Evolutionary conservation across 1,140 invertebrate species (phyloP).

Genomic region (Drosophila repleta): DNA sequence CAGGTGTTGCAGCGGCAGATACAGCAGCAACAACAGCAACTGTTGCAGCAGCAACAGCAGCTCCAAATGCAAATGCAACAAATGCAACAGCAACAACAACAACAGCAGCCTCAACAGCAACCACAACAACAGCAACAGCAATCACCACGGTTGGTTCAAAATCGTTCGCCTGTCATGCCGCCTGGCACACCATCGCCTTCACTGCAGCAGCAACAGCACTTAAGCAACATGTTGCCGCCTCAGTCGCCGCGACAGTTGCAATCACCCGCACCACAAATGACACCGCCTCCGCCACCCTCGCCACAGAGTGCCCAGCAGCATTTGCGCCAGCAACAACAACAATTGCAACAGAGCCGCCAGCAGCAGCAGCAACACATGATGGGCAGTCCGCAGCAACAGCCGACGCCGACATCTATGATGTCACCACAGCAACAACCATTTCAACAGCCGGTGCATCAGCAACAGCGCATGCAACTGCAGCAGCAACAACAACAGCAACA

Average conservation of each 20-base stretch:
- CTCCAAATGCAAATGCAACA: slow-evolving; percentile 67
- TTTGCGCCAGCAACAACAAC: slow-evolving; percentile 66
- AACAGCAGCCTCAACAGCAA: slow-evolving; percentile 44
- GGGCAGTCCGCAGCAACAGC: slow-evolving; percentile 69
- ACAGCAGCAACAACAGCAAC: slow-evolving; percentile 76
- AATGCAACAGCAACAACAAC: slow-evolving; percentile 60
- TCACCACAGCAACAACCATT: slow-evolving; percentile 64
- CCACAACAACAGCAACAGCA: slow-evolving; percentile 75
- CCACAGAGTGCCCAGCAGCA: slow-evolving; percentile 84
- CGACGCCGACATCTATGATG: slow-evolving; percentile 58
- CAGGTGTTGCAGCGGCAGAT: slow-evolving; percentile 46
- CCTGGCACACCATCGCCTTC: slow-evolving; percentile 65
- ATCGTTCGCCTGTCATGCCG: slow-evolving; percentile 69
- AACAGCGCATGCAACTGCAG: slow-evolving; percentile 60
- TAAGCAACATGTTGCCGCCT: slow-evolving; percentile 71
- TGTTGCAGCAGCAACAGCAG: slow-evolving; percentile 79
- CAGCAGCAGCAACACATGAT: slow-evolving; percentile 66
- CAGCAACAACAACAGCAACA: slow-evolving; percentile 70
- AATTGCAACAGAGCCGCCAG: slow-evolving; percentile 66
- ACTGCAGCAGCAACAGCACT: slow-evolving; percentile 73
- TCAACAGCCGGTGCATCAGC: slow-evolving; percentile 56
- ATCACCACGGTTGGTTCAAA: slow-evolving; percentile 84
- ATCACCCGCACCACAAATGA: slow-evolving; percentile 82
- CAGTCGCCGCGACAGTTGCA: slow-evolving; percentile 78
- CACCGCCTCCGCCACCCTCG: slow-evolving; percentile 76